Base-by-base conservation (phyloP, 1,140 invertebrate species). In the Dinoponera quadriceps region DNA sequence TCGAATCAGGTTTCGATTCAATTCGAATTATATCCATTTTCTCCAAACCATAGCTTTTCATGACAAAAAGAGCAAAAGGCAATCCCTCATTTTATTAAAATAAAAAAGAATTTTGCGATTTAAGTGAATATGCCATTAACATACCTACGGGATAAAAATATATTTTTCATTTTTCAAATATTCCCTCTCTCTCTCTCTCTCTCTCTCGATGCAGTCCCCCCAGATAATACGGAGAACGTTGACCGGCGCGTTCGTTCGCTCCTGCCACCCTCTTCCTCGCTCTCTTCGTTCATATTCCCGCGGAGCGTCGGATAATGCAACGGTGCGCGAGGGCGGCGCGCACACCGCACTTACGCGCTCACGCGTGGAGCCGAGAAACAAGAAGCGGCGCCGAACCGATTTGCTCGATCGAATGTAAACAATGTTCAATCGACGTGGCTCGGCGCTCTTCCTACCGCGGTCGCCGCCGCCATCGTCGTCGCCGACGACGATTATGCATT, bases 401-500 rank as follows among this genome's bases (percentile, higher is more conserved):
- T 63, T 85, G 87, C 87, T 88, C 78, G 83, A 88, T 88, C 87
- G 87, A 83, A 83, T 80, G 86, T 85, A 82, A 88, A 85, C 87
- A 88, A 88, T 85, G 77, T 63, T 66, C 49, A 84, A 85, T 88
- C 66, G 83, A 75, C 55, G 80, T 60, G 77, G 85, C 54, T 73
- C 85, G 65, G 55, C 63, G 59, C 69, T n/a, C n/a, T 59, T 54
- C 51, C 44, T 73, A 33, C 33, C 84, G 29, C 3, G 71, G 3
- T 49, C 60, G 27, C 20, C 38, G 60, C 68, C 51, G 20, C 78
- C 51, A 25, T 44, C 72, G 44, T 25, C 72, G 14, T 49, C 25
- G 25, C 5, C 16, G 38, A 65, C 65, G 78, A 60, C 48, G 20
- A 20, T 80, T 80, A 80, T 80, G 65, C 63, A 54, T 33, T 25